Percentiles rank a stretch among this genome's conserved stretches.
These are phyloP conservation scores for Octopus sinensis DNA, from an alignment of 1,140 invertebrate genomes.

Conservation along the genomic window DNA sequence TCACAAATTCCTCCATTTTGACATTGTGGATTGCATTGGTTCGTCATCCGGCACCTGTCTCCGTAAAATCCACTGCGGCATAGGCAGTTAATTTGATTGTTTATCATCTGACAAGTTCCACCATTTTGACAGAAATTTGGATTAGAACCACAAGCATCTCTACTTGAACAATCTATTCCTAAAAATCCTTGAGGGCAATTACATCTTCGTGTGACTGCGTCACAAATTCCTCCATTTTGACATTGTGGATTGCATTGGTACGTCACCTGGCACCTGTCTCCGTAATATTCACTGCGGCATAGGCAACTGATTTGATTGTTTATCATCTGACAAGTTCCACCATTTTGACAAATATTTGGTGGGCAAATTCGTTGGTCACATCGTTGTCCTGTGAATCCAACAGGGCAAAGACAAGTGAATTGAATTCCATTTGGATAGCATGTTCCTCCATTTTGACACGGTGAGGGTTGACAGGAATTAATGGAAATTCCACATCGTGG, in stretches of 20 bases:
- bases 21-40: no score
- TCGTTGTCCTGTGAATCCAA: conserved; percentile 10
- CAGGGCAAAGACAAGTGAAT: conserved; percentile 16
- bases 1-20: no score
- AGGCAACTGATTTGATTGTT: no score
- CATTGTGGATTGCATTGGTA: background rate
- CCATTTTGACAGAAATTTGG: no score
- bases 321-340: conserved; percentile 12
- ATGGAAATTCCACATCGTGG: conserved; percentile 12
- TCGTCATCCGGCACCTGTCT: background rate
- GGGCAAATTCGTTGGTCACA: conserved; percentile 14
- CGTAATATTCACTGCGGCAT: no score
- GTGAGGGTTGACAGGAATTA: conserved; percentile 4
- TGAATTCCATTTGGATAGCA: conserved; percentile 14
- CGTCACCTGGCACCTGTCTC: background rate
- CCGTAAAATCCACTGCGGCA: no score
- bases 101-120: background rate
- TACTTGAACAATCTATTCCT: no score
- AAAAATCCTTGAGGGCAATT: no score
- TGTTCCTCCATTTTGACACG: conserved; percentile 17
- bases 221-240: no score
- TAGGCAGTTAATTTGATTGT: no score
- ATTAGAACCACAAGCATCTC: no score
- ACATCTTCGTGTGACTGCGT: no score
- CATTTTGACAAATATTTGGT: background rate